Base-by-base conservation (phyloP, 2,113 vertebrate genomes). In the Hemichromis elongatus region DNA sequence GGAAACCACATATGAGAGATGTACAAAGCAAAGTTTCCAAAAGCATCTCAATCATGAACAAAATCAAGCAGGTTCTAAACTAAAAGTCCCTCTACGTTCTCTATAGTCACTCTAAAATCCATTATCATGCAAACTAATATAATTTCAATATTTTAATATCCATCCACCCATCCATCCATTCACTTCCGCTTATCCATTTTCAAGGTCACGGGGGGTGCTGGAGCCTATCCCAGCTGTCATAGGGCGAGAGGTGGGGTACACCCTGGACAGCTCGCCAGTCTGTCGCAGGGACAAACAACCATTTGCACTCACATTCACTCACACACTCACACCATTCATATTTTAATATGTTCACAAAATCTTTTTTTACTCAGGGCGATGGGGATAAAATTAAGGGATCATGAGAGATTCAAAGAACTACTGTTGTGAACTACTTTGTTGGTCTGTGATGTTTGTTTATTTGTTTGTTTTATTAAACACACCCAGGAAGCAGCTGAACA, bases 61-160 rank as follows among this genome's bases (percentile, higher is more conserved):
- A 55, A 55, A 55, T 55, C 13, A 55, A 13, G 21, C 54, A 55
- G 21, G n/a, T 54, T 24, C n/a, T 54, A 12, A 5, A 54, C 53
- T 54, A 11, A 54, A 54, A 0, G 0, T 24, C 53, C 24, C 53
- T 54, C 53, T 24, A 1, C 6, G 2, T 55, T 55, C 53, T 13
- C 53, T 4, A 55, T 45, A 45, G 21, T 11, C 5, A 54, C 10
- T 54, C 53, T 54, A 54, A 28, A 57, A 57, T 1, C 55, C 1
- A 0, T 2, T 5, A 57, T 57, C 55, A 28, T 1, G 24, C 55
- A 57, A 57, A 57, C 28, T 57, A 57, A 57, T 1, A 57, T 30
- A 9, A 18, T 28, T 57, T 18, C 55, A 30, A 57, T 57, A 57
- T 57, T 57, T 57, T 30, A 18, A 59, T 9, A 30, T 30, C 2